Evolutionary conservation across 1,140 invertebrate genomes (phyloP), one percentile per base, ranked within the genome.

Genomic region (Neodiprion pinetum): DNA sequence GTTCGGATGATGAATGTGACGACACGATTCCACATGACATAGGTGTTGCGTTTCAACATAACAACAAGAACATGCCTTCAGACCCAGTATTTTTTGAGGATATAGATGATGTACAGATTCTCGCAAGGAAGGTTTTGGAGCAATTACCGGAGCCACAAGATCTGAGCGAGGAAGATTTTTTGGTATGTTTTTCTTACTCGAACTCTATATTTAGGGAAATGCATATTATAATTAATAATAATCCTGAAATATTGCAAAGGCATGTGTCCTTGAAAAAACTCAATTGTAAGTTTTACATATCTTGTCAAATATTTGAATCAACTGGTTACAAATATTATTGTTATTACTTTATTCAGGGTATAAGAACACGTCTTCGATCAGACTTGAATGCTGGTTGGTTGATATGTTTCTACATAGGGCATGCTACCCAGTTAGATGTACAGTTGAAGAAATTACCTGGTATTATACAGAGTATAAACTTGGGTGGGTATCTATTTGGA

Each of bases 321-420:
- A 21, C 28, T 40, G 28, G 28, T 61, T 14, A 61, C 53, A 17
- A 61, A 7, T 61, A 4, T 61, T 17, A 61, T 61, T 61, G 28
- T 40, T 5, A 4, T 67, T 75, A 17, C 72, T 76, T 74, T 80
- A 84, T 86, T 48, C 75, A 91, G 89, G 84, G 88, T 75, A 84
- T 90, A 72, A 81, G 87, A 76, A 83, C 77, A 80, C 2, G 85
- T 74, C 79, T 90, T 23, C 78, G 85, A 73, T 72, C 78, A 67
- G 85, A 80, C 66, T 79, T 80, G 47, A 81, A 83, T n/a, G 84
- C 83, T 50, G 88, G 90, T 7, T 93, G 93, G 93, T 79, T 94
- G n/a, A 83, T 94, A 53, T 91, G 93, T 80, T 94, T 94, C 80
- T 90, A 91, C 71, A 83, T 93, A 40, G 90, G 90, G 14, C 84